phyloP scores from a whole-genome alignment of 2,113 vertebrate genomes.

The Hyla sarda region DNA sequence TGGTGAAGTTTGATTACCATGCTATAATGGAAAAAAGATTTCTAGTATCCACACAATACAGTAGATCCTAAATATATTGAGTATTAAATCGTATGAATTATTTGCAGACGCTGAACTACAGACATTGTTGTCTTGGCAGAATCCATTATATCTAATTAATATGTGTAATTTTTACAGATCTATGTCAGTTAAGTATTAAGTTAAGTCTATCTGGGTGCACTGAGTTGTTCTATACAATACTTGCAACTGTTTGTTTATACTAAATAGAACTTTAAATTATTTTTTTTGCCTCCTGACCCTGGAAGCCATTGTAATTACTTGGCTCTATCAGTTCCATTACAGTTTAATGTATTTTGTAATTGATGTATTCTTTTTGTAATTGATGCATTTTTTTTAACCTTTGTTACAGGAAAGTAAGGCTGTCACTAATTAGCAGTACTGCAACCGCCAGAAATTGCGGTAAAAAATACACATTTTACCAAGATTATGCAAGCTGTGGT shows the following conservation, averaged over 20 bases:
- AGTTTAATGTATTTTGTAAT: neutral
- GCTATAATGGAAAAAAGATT: neutral
- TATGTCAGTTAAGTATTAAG: neutral
- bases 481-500: too few species aligned
- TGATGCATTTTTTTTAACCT: neutral
- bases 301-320: neutral
- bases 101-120: neutral
- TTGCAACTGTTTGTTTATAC: neutral
- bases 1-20: neutral
- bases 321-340: neutral
- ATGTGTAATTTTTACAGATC: neutral
- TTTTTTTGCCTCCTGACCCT: neutral
- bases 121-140: neutral
- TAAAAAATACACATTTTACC: too few species aligned
- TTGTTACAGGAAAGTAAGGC: neutral
- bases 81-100: neutral
- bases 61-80: neutral
- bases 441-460: too few species aligned
- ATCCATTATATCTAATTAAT: neutral
- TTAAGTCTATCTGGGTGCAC: neutral
- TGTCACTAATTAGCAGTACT: too few species aligned
- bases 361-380: slow-evolving; percentile 6
- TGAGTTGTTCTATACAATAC: neutral
- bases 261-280: slow-evolving; percentile 15
- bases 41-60: neutral